A percentile compares a stretch with the other conserved stretches of the same genome.
phyloP scores from a whole-genome alignment of 2,888 invertebrate genomes.

The Brachyptera risi region DNA sequence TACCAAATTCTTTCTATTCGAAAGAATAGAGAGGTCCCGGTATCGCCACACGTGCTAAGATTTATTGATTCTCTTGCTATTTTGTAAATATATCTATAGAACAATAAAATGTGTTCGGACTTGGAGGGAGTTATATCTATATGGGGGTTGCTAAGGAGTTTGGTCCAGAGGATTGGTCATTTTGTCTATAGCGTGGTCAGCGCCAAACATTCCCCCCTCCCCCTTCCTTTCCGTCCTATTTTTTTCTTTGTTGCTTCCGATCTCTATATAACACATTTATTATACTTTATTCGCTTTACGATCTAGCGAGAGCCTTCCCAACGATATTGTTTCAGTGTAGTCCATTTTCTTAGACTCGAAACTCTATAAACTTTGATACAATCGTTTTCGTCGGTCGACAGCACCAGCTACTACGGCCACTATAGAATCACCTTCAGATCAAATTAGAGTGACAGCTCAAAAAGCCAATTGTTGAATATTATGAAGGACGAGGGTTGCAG shows the following conservation, averaged over 20 bases:
- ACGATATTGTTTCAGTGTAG: conserved; percentile 17
- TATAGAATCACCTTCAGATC: neutral
- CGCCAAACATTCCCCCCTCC: neutral
- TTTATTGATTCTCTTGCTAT: conserved; percentile 18
- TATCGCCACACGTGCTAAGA: conserved; percentile 24
- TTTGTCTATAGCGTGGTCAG: conserved; percentile 10
- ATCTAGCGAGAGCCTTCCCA: conserved; percentile 7
- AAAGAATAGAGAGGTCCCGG: conserved; percentile 22
- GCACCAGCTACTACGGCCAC: neutral
- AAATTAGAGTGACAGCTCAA: neutral
- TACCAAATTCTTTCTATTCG: conserved; percentile 21
- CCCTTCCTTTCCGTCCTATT: neutral
- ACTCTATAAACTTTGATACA: conserved; percentile 13
- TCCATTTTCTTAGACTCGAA: conserved; percentile 1
- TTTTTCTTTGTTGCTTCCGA: conserved; percentile 11
- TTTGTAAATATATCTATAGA: neutral
- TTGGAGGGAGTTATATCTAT: neutral
- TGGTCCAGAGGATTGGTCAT: conserved; percentile 12
- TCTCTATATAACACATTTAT: conserved; percentile 16
- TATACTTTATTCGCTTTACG: conserved; percentile 18
- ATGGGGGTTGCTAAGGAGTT: neutral
- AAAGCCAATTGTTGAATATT: conserved; percentile 2
- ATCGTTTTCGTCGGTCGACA: neutral
- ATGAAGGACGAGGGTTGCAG: too few species aligned
- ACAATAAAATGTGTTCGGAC: conserved; percentile 1